A percentile compares a stretch with the other conserved stretches of the same genome.
These are phyloP conservation scores for Microctonus hyperodae DNA, from an alignment of 2,888 invertebrate genomes.

Conservation along the genomic window DNA sequence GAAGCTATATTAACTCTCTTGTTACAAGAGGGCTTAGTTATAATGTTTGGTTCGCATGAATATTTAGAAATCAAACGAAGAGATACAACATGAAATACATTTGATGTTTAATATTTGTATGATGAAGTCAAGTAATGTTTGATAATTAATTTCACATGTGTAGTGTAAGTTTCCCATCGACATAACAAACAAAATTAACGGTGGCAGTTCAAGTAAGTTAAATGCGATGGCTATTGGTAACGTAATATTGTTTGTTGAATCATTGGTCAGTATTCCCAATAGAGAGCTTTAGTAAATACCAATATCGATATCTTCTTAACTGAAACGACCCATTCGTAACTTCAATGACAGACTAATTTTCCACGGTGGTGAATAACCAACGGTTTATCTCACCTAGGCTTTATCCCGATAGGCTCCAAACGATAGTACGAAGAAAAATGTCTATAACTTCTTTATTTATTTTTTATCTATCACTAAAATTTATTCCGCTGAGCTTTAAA, in stretches of 20 bases:
- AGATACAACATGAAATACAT: neutral
- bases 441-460: neutral
- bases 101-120: neutral
- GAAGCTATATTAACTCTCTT: neutral
- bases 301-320: constrained; percentile 32
- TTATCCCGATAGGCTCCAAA: constrained; percentile 25
- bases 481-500: neutral
- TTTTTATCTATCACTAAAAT: neutral
- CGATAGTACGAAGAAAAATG: constrained; percentile 24
- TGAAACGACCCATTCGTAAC: constrained; percentile 32
- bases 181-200: neutral
- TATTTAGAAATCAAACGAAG: neutral
- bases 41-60: neutral
- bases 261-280: neutral
- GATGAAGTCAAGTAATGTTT: neutral
- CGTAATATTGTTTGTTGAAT: neutral
- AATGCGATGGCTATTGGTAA: neutral
- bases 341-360: constrained; percentile 13
- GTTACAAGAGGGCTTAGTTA: neutral
- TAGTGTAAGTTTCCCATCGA: neutral
- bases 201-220: neutral
- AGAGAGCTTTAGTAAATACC: neutral
- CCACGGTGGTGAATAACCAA: constrained; percentile 1
- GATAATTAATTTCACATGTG: neutral
- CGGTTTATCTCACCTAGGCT: constrained; percentile 21